Conservation (phyloP, 1,140 invertebrate species). For the Cephus cinctus region DNA sequence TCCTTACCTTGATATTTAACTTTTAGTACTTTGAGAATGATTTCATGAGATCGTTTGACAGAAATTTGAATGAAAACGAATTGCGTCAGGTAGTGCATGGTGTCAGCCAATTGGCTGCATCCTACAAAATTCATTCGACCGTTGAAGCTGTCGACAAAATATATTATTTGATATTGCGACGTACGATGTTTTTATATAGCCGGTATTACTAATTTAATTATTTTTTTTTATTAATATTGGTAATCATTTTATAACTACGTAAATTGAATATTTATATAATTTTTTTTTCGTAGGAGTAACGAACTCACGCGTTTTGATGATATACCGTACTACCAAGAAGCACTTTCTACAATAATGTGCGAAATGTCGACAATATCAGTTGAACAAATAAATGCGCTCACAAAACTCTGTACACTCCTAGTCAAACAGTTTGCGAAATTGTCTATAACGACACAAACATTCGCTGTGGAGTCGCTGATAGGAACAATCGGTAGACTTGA, state of each 20-base stretch:
- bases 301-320: slow-evolving; percentile 25
- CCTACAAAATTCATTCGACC: slow-evolving; percentile 29
- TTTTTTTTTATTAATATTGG: slow-evolving; percentile 8
- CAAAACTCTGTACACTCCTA: slow-evolving; percentile 35
- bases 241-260: no score
- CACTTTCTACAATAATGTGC: slow-evolving; percentile 43
- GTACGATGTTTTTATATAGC: slow-evolving; percentile 28
- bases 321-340: slow-evolving; percentile 39
- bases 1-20: no score
- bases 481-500: slow-evolving; percentile 45
- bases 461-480: slow-evolving; percentile 42
- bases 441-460: slow-evolving; percentile 24
- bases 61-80: slow-evolving; percentile 12
- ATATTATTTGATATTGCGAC: slow-evolving; percentile 34
- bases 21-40: slow-evolving; percentile 30
- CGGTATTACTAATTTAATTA: slow-evolving; percentile 25
- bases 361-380: slow-evolving; percentile 39
- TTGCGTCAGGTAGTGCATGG: slow-evolving; percentile 34
- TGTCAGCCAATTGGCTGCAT: slow-evolving; percentile 38
- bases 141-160: slow-evolving; percentile 27
- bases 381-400: slow-evolving; percentile 45
- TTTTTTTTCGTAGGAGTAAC: slow-evolving; percentile 27
- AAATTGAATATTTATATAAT: not conserved
- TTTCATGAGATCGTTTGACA: slow-evolving; percentile 19
- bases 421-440: slow-evolving; percentile 56